Conservation (phyloP, 2,113 vertebrate species). For the Xenopus laevis region DNA sequence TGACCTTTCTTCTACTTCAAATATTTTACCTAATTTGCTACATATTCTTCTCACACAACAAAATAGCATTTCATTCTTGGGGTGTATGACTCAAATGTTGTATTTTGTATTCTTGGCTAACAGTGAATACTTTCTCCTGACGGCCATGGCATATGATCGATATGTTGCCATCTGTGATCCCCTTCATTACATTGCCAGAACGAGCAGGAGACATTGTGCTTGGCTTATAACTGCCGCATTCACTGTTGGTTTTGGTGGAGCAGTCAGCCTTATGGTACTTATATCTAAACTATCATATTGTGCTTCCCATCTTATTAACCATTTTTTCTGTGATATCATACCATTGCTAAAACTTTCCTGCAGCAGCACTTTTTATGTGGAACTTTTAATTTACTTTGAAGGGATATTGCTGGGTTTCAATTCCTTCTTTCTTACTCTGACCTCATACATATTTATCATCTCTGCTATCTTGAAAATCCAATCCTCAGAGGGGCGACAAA, state of each 20-base stretch:
- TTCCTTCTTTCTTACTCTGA: constrained; percentile 24
- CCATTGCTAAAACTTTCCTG: constrained; percentile 38
- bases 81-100: not conserved
- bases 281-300: constrained; percentile 39
- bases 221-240: not conserved
- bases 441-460: constrained; percentile 40
- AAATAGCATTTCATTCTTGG: not conserved
- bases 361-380: constrained; percentile 13
- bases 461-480: constrained; percentile 26
- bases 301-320: constrained; percentile 21
- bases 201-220: not conserved
- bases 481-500: constrained; percentile 22
- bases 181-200: not conserved
- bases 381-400: constrained; percentile 19
- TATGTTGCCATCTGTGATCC: constrained; percentile 7
- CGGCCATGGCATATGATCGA: not conserved
- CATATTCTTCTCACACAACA: no score
- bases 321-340: constrained; percentile 44
- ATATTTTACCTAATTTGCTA: no score
- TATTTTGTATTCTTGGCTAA: not conserved
- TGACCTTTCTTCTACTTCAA: no score
- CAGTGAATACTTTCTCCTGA: not conserved
- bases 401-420: constrained; percentile 21
- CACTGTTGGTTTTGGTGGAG: constrained; percentile 8
- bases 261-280: constrained; percentile 50